Base-by-base conservation (phyloP, 2,113 vertebrate genomes). In the Triplophysa rosa region DNA sequence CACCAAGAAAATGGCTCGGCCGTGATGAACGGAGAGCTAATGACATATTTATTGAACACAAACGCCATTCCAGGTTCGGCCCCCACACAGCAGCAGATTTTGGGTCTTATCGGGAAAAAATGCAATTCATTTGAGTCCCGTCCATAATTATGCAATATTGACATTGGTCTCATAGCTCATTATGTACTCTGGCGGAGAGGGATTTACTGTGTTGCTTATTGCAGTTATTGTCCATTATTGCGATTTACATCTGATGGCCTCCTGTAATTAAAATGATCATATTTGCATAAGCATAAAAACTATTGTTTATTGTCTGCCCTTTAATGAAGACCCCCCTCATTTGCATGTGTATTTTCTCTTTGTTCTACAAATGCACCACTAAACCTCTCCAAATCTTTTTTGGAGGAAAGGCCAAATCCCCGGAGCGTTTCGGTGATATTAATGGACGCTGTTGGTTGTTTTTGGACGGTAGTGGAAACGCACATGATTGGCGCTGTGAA, bases 141-240 rank as follows among this genome's bases (percentile, higher is more conserved):
- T 65, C 63, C 68, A 19, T 23, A 37, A 80, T 61, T 75, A 56
- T 19, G 37, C 68, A 40, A 52, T 52, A 72, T 42, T 16, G 67
- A 79, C 78, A 70, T 23, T 11, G 42, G 54, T 24, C 78, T 72
- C 68, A 70, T 71, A 56, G 33, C 78, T 72, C 78, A 72, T 71
- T 56, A 64, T 16, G 17, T 40, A 40, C 10, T 72, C 33, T 13
- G 49, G 61, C 24, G 2, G 62, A 26, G 61, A 10, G 37, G 68
- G 68, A 72, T 26, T 73, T 54, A 80, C 62, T 59, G 24, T 21
- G 13, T 33, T 66, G 45, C 40, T 54, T 64, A 65, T 63, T 75
- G 72, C 24, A 21, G 78, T 65, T 24, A 59, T 61, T 75, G 52
- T 37, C 40, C 49, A 23, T 63, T 71, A 64, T 65, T 69, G 37